Evolutionary conservation across 2,888 invertebrate species (phyloP).

Genomic region (Onchidella celtica): DNA sequence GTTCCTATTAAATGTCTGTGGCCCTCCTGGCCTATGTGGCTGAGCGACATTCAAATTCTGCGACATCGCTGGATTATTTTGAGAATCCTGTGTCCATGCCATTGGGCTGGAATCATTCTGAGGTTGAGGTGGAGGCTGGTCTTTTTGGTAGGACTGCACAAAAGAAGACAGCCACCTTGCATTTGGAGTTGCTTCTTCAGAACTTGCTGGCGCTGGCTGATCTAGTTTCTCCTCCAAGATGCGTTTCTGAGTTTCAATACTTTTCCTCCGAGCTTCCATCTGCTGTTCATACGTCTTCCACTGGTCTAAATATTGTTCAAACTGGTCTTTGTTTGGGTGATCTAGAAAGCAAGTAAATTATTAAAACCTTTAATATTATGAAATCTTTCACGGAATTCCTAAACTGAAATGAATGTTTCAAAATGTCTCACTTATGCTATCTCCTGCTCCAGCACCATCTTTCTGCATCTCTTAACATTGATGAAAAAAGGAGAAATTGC

Average conservation of each 20-base stretch:
- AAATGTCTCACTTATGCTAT: no score
- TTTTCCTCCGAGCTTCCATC: constrained; percentile 74
- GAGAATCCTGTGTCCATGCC: no score
- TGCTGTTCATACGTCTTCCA: constrained; percentile 87
- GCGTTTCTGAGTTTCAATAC: constrained; percentile 68
- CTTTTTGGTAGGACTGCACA: not conserved
- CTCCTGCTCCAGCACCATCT: no score
- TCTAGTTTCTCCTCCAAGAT: constrained; percentile 45
- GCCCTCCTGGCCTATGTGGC: not conserved
- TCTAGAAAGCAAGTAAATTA: constrained; percentile 77
- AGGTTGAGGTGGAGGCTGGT: not conserved
- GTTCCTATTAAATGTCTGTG: not conserved
- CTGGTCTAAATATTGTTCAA: constrained; percentile 88
- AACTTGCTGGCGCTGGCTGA: not conserved
- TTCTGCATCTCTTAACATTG: no score
- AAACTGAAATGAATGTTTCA: no score
- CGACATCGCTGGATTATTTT: no score
- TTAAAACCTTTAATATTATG: no score
- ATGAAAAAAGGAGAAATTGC: no score
- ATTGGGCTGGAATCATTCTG: not conserved
- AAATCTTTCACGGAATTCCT: no score
- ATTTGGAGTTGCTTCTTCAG: not conserved
- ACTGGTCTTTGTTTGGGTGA: constrained; percentile 90
- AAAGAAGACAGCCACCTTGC: constrained; percentile 38
- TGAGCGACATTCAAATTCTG: not conserved